Evolutionary conservation across 2,888 invertebrate genomes (phyloP).

Genomic region (Aleiodes testaceus): DNA sequence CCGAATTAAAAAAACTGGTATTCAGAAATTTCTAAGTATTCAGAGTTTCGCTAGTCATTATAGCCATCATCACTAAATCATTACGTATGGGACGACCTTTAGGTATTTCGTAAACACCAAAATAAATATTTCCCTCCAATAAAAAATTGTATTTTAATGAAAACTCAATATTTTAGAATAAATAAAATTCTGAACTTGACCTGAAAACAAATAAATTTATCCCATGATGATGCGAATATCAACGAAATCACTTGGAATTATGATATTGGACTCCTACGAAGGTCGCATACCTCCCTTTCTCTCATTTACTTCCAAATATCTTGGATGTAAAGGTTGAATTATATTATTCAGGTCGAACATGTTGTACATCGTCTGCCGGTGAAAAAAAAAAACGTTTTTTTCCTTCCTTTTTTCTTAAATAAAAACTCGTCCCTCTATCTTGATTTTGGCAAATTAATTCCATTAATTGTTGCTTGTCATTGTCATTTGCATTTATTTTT

Average conservation of each 20-base stretch:
- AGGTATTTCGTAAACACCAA: conserved; percentile 10
- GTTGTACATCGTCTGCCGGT: conserved; percentile 12
- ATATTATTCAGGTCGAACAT: conserved; percentile 20
- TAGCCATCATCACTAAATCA: background rate
- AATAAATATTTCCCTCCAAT: conserved; percentile 3
- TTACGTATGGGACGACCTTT: conserved; percentile 11
- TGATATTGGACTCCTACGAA: background rate
- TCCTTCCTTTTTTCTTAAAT: too few relatives aligned
- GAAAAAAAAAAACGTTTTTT: too few relatives aligned
- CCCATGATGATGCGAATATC: background rate
- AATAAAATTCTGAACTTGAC: conserved; percentile 1
- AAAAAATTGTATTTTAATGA: background rate
- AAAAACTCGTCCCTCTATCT: too few relatives aligned
- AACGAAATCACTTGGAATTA: background rate
- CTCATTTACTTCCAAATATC: conserved; percentile 9
- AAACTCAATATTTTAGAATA: background rate
- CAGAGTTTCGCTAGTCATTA: conserved; percentile 2
- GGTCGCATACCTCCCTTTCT: conserved; percentile 30
- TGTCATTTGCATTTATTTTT: conserved; percentile 37
- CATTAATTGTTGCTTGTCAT: conserved; percentile 38
- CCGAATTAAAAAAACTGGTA: background rate
- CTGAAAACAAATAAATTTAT: conserved; percentile 11
- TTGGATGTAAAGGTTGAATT: conserved; percentile 27
- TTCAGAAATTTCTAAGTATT: conserved; percentile 1
- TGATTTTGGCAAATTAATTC: conserved; percentile 4